Percentiles rank a stretch among this genome's conserved stretches.
These are phyloP conservation scores for Julus scanicus DNA, from an alignment of 2,888 invertebrate genomes.

Conservation along the genomic window DNA sequence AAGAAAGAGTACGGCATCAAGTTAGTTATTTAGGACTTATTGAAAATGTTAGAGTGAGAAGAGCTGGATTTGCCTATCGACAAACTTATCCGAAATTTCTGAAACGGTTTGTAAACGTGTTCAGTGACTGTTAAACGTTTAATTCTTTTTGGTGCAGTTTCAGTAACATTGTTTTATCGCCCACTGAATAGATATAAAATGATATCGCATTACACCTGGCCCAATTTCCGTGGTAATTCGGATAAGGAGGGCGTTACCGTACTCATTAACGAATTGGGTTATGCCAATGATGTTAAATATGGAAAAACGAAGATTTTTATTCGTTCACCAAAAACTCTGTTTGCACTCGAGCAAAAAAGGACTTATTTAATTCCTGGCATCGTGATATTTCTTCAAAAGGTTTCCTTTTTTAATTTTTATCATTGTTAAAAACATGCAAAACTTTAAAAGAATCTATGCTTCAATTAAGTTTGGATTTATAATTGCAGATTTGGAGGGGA, in stretches of 20 bases:
- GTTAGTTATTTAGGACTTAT: conserved; percentile 86
- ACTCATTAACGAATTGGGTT: conserved; percentile 82
- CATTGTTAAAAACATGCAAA: too few relatives aligned
- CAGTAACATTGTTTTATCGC: background rate
- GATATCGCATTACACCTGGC: conserved; percentile 96
- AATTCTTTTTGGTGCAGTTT: background rate
- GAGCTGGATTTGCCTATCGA: conserved; percentile 97
- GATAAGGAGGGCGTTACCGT: conserved; percentile 86
- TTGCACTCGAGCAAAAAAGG: conserved; percentile 86
- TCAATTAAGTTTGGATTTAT: background rate
- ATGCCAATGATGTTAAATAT: conserved; percentile 86
- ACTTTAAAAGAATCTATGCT: too few relatives aligned
- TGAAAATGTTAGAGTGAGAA: conserved; percentile 93
- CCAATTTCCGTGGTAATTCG: conserved; percentile 84
- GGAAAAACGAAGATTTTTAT: conserved; percentile 97
- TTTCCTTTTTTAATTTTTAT: conserved; percentile 64
- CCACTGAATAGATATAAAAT: conserved; percentile 84
- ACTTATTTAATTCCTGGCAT: conserved; percentile 90
- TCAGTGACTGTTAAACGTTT: background rate
- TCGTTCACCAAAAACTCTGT: conserved; percentile 89
- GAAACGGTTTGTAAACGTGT: conserved; percentile 72
- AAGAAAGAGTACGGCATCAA: conserved; percentile 75
- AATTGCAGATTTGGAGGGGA: conserved; percentile 79
- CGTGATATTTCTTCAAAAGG: conserved; percentile 92
- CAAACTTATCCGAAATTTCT: conserved; percentile 94